Evolutionary conservation across 2,113 vertebrate genomes (phyloP).

Genomic region (Sander vitreus): DNA sequence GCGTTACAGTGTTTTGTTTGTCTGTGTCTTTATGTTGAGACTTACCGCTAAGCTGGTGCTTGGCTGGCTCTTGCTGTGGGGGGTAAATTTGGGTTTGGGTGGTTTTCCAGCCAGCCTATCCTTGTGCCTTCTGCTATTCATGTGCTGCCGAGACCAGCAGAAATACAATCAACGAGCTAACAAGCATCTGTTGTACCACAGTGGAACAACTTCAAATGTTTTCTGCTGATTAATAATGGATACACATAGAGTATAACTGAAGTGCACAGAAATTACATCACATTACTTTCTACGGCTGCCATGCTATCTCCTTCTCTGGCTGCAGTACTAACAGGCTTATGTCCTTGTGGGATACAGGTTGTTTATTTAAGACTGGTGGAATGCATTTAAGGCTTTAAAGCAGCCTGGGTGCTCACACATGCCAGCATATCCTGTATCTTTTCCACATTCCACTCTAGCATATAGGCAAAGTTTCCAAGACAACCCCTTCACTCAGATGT

Average conservation of each 20-base stretch:
- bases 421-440: conserved; percentile 38
- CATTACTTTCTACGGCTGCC: conserved; percentile 42
- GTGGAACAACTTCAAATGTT: conserved; percentile 61
- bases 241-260: conserved; percentile 43
- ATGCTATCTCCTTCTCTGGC: conserved; percentile 22
- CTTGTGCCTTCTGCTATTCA: conserved; percentile 98
- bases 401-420: conserved; percentile 25
- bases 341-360: conserved; percentile 37
- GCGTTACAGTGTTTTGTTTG: conserved; percentile 57
- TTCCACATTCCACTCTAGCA: conserved; percentile 27
- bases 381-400: conserved; percentile 46
- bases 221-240: conserved; percentile 67
- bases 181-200: conserved; percentile 63
- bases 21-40: conserved; percentile 52
- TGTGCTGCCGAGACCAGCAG: conserved; percentile 86
- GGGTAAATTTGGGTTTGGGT: conserved; percentile 94
- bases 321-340: conserved; percentile 45
- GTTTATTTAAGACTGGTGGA: conserved; percentile 50
- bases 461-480: conserved; percentile 3
- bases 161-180: conserved; percentile 60
- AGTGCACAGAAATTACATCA: conserved; percentile 53
- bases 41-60: conserved; percentile 92
- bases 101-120: conserved; percentile 96
- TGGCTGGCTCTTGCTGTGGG: conserved; percentile 93
- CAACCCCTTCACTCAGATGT: conserved; percentile 29